Conservation (phyloP, 2,888 invertebrate genomes). For the Drosophila recens region DNA sequence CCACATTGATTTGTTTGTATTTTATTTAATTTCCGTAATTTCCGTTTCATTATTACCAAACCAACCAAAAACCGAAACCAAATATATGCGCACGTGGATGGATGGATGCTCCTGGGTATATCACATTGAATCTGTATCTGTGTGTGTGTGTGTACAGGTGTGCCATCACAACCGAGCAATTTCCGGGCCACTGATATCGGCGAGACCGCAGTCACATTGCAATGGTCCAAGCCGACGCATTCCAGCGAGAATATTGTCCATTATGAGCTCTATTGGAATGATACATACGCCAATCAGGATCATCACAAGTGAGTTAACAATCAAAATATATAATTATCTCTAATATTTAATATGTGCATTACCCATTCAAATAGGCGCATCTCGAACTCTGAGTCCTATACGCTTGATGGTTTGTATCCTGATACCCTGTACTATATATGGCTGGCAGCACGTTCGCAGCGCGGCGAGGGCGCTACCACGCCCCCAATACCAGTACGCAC, state of each 20-base stretch:
- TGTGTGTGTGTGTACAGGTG: constrained; percentile 87
- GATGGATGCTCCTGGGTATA: constrained; percentile 19
- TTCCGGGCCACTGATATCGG: constrained; percentile 94
- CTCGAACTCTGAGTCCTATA: constrained; percentile 93
- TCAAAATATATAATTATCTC: constrained; percentile 12
- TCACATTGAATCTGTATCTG: not conserved
- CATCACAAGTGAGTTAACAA: constrained; percentile 89
- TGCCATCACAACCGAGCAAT: constrained; percentile 97
- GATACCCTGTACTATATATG: constrained; percentile 98
- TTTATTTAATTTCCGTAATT: constrained; percentile 82
- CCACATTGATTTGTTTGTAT: constrained; percentile 80
- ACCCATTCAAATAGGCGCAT: constrained; percentile 87
- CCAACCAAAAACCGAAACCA: constrained; percentile 68
- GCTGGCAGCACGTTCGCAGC: constrained; percentile 96
- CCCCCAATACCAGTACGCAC: constrained; percentile 97
- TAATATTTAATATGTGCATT: not conserved
- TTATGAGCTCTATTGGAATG: constrained; percentile 99
- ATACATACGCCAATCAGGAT: constrained; percentile 95
- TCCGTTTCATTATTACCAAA: constrained; percentile 81
- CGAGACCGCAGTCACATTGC: constrained; percentile 95
- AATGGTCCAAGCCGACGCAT: constrained; percentile 96
- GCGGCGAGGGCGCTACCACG: constrained; percentile 98
- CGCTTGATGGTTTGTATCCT: constrained; percentile 95
- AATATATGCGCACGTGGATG: constrained; percentile 51
- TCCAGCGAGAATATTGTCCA: constrained; percentile 96